A percentile compares a stretch with the other conserved stretches of the same genome.
Evolutionary conservation across 2,797 vertebrate species (phyloP).

Genomic region (Pseudochirops cupreus): DNA sequence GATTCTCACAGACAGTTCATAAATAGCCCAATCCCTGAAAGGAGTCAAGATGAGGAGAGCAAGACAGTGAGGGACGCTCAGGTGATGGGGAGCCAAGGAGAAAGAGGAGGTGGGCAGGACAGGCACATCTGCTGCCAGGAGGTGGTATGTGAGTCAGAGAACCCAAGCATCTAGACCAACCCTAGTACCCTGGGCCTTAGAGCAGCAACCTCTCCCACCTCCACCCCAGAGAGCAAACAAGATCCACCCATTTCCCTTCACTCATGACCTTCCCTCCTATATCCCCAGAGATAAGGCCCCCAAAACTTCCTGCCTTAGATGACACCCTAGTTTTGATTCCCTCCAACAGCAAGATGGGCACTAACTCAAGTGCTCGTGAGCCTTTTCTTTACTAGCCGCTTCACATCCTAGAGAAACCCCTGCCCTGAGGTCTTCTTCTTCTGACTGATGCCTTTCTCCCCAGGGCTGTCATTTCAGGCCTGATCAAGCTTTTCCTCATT

Average conservation of each 20-base stretch:
- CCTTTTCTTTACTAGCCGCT: neutral
- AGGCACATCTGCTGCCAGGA: neutral
- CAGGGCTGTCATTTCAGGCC: neutral
- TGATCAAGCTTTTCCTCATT: neutral
- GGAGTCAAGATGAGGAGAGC: neutral
- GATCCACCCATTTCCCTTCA: neutral
- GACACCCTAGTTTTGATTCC: neutral
- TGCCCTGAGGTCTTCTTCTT: neutral
- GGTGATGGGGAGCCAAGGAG: neutral
- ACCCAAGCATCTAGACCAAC: neutral
- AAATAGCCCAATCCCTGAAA: neutral
- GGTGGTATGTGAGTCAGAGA: neutral
- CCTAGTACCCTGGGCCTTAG: neutral
- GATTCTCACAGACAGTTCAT: neutral
- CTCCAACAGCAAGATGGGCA: neutral
- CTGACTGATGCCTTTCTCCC: neutral
- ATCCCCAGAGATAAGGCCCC: neutral
- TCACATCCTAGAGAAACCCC: neutral
- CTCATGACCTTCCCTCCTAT: neutral
- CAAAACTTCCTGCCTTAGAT: neutral
- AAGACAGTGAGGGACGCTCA: neutral
- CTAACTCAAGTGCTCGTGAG: neutral
- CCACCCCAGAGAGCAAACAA: neutral
- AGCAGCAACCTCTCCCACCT: neutral
- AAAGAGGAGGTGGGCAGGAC: neutral